Evolutionary conservation across 2,888 invertebrate species (phyloP).

Genomic region (Steinernema scapterisci): DNA sequence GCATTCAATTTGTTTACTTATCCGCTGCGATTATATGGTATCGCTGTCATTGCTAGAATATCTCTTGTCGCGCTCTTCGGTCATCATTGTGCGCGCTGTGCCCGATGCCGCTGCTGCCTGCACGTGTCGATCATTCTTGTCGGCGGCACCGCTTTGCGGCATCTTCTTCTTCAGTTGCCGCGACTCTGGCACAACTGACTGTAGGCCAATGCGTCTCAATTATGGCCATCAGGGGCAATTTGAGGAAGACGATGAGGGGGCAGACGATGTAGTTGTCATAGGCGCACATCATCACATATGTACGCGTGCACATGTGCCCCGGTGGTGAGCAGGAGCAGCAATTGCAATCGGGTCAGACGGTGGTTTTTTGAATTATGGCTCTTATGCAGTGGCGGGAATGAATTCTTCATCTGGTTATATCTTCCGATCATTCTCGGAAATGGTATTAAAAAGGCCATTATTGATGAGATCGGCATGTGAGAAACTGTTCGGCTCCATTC

Average conservation of each 20-base stretch:
- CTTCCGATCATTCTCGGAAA: too few species aligned
- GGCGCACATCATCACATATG: neutral
- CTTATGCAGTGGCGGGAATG: too few species aligned
- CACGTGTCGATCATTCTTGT: slow-evolving; percentile 23
- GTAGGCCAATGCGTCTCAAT: slow-evolving; percentile 23
- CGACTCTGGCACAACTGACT: neutral
- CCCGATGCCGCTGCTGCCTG: too few species aligned
- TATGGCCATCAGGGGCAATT: slow-evolving; percentile 9
- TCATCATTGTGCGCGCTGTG: slow-evolving; percentile 21
- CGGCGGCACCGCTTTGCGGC: slow-evolving; percentile 19
- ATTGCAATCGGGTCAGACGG: neutral
- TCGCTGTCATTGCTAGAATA: slow-evolving; percentile 24
- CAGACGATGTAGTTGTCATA: neutral
- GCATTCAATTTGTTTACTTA: slow-evolving; percentile 33
- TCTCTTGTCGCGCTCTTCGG: slow-evolving; percentile 23
- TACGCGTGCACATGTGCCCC: neutral
- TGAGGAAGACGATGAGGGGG: neutral
- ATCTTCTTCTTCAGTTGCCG: slow-evolving; percentile 17
- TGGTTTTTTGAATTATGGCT: too few species aligned
- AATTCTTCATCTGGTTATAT: too few species aligned
- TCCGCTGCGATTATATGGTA: slow-evolving; percentile 27
- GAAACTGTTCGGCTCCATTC: too few species aligned
- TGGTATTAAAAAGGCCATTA: too few species aligned
- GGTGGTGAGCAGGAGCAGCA: neutral
- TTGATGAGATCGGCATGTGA: too few species aligned